Conservation (phyloP, 2,888 invertebrate genomes). For the Scelioninae gen. 2 region DNA sequence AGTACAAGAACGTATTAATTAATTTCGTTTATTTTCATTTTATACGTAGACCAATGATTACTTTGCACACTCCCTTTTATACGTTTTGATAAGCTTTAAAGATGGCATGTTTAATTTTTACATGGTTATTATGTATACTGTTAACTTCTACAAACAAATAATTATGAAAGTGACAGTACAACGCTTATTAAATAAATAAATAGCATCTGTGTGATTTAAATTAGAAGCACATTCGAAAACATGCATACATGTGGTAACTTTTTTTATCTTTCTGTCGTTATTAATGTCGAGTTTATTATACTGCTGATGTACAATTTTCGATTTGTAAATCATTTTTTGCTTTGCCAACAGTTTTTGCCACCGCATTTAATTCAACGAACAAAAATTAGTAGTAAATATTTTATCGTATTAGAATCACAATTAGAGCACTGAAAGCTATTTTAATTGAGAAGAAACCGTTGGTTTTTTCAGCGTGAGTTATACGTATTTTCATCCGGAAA, state of each 20-base stretch:
- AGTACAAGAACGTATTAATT: no score
- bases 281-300: constrained; percentile 1
- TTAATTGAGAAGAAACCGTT: constrained; percentile 15
- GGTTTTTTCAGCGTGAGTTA: constrained; percentile 12
- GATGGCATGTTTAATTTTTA: no score
- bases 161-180: no score
- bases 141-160: no score
- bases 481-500: constrained; percentile 17
- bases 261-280: not conserved
- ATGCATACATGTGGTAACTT: not conserved
- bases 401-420: constrained; percentile 19
- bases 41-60: no score
- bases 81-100: no score
- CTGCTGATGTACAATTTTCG: constrained; percentile 19
- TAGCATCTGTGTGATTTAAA: no score
- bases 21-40: no score
- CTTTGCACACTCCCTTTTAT: no score
- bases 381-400: constrained; percentile 16
- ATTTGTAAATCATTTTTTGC: constrained; percentile 9
- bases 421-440: constrained; percentile 13
- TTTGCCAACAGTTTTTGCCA: not conserved
- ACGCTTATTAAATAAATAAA: no score
- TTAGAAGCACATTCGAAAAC: not conserved
- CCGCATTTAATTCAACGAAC: constrained; percentile 12
- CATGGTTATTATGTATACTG: no score